Evolutionary conservation across 2,888 invertebrate genomes (phyloP).

Genomic region (Petrophora chlorosata): DNA sequence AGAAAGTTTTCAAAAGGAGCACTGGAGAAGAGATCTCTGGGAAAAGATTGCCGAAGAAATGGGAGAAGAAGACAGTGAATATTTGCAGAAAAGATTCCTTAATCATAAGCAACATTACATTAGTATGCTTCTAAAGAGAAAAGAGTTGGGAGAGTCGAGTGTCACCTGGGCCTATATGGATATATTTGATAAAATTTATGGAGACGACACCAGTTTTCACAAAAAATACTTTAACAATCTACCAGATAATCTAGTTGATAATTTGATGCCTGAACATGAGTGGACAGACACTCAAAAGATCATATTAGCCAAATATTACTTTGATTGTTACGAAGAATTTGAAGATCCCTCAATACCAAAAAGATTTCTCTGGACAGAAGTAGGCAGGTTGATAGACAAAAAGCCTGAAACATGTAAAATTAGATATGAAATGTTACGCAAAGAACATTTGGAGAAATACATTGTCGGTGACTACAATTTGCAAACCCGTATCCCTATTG

Average conservation of each 20-base stretch:
- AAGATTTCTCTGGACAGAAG: slow-evolving; percentile 73
- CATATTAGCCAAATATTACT: slow-evolving; percentile 69
- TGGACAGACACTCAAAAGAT: slow-evolving; percentile 68
- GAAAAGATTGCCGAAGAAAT: slow-evolving; percentile 66
- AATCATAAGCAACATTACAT: slow-evolving; percentile 75
- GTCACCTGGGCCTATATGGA: slow-evolving; percentile 71
- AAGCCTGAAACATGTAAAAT: slow-evolving; percentile 58
- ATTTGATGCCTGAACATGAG: slow-evolving; percentile 28
- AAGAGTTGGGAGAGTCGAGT: slow-evolving; percentile 43
- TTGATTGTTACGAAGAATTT: slow-evolving; percentile 72
- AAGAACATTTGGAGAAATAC: slow-evolving; percentile 59
- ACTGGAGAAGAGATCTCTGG: slow-evolving; percentile 65
- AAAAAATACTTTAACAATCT: slow-evolving; percentile 47
- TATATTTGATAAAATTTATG: slow-evolving; percentile 67
- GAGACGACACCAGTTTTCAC: slow-evolving; percentile 61
- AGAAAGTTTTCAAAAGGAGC: slow-evolving; percentile 53
- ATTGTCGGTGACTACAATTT: slow-evolving; percentile 55
- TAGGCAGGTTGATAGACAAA: slow-evolving; percentile 66
- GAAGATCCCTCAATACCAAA: slow-evolving; percentile 69
- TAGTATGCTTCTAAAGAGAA: slow-evolving; percentile 58
- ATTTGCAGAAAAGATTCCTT: slow-evolving; percentile 71
- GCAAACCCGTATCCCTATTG: slow-evolving; percentile 53
- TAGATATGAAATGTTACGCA: slow-evolving; percentile 53
- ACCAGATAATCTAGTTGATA: slow-evolving; percentile 14
- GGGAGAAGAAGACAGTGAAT: slow-evolving; percentile 65